Conservation (phyloP, 2,113 vertebrate species). For the Hypanus sabinus region DNA sequence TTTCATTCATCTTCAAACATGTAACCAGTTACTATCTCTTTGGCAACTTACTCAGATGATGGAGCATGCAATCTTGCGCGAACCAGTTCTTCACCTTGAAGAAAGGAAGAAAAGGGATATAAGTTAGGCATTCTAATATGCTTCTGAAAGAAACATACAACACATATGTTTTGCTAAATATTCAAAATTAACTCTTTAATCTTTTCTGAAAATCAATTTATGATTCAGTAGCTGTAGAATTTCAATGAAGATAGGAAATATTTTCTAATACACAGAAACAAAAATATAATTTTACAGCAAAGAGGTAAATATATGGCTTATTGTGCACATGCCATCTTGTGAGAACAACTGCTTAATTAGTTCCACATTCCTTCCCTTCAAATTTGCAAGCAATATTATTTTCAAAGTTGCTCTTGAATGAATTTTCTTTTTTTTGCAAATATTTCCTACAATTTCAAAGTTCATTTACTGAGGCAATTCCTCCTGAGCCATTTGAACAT, state of each 20-base stretch:
- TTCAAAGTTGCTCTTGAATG: background rate
- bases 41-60: slow-evolving; percentile 74
- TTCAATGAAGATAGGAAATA: background rate
- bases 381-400: background rate
- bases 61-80: slow-evolving; percentile 64
- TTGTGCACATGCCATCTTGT: background rate
- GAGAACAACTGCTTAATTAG: background rate
- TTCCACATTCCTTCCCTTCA: background rate
- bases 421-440: background rate
- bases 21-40: background rate
- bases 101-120: background rate
- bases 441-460: no score
- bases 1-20: background rate
- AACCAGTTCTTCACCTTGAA: slow-evolving; percentile 78
- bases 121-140: background rate
- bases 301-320: background rate
- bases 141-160: background rate
- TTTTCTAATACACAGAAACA: background rate
- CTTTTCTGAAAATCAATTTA: background rate
- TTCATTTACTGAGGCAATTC: no score
- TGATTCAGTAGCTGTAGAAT: background rate
- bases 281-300: background rate
- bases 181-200: background rate
- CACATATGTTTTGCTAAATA: background rate
- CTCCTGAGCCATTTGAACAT: no score